Base-by-base conservation (phyloP, 2,888 invertebrate genomes). In the Chrysolina haemoptera region DNA sequence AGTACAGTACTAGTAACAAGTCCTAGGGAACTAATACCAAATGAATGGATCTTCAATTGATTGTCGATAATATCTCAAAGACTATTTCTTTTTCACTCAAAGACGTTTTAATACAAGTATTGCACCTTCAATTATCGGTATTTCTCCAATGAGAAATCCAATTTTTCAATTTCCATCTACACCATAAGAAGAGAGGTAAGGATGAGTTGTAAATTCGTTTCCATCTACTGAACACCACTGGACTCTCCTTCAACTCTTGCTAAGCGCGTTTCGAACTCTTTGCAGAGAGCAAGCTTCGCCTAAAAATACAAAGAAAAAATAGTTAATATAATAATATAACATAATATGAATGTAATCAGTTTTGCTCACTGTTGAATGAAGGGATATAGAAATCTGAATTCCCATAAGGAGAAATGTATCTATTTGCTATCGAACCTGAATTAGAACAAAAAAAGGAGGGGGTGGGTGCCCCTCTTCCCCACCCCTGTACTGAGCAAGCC, bases 251-350 rank as follows among this genome's bases (percentile, higher is more conserved):
- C 88, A 20, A 84, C 84, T 78, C 86, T 80, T 14, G 87, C 86
- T 65, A 88, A 79, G 68, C 88, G 84, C 59, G 85, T 87, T 80
- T 88, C 88, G 74, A 88, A 88, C 80, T 88, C 88, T 78, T 87
- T 87, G 71, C 77, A 79, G 53, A 88, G 81, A 10, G 87, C 87
- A 63, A 83, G 78, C 83, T 87, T 87, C 41, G 87, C 88, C 88
- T 88, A 73, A 43, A 81, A 80, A 70, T 53, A 62, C 53, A 68
- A 71, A 22, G 9, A 46, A 41, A 43, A 16, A 18, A 68, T 22
- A 6, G 8, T 35, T 14, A 35, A 8, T 35, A 6, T 8, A 35
- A 3, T 8, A 35, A 8, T 8, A 35, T 35, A 35, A 35, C 4
- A 35, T 4, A 27, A 1, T 27, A 27, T n/a, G n/a, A n/a, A n/a